Evolutionary conservation across 2,888 invertebrate species (phyloP).

Genomic region (Panopea generosa): DNA sequence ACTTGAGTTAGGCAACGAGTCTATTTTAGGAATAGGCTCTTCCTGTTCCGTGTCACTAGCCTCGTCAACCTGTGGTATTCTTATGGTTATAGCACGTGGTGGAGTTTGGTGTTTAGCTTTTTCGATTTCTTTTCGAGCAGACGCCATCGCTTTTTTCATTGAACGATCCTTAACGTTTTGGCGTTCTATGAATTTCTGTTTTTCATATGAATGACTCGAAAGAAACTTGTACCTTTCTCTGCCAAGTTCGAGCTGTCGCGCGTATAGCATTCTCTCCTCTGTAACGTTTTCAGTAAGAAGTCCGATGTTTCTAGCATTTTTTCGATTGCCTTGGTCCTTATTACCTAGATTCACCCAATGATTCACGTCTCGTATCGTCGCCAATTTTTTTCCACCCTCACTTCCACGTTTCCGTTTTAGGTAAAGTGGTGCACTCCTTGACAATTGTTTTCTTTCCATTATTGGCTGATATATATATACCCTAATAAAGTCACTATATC

Average conservation of each 20-base stretch:
- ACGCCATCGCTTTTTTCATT: slow-evolving; percentile 47
- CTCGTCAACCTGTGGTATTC: slow-evolving; percentile 48
- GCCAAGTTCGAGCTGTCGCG: slow-evolving; percentile 79
- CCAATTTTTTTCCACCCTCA: slow-evolving; percentile 60
- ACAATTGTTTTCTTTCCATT: slow-evolving; percentile 17
- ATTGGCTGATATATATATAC: no score
- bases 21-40: neutral
- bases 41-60: neutral
- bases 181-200: slow-evolving; percentile 77
- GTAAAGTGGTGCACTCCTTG: slow-evolving; percentile 56
- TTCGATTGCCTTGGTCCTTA: slow-evolving; percentile 35
- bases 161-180: slow-evolving; percentile 68
- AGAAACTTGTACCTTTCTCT: slow-evolving; percentile 81
- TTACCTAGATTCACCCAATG: slow-evolving; percentile 71
- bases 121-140: slow-evolving; percentile 43
- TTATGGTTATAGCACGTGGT: slow-evolving; percentile 28
- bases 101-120: slow-evolving; percentile 21
- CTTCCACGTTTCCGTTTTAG: slow-evolving; percentile 33
- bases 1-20: neutral
- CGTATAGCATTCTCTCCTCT: slow-evolving; percentile 78
- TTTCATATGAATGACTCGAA: slow-evolving; percentile 75
- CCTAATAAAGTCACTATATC: no score
- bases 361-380: slow-evolving; percentile 79
- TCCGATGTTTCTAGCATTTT: slow-evolving; percentile 71
- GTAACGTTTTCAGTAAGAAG: slow-evolving; percentile 81